Conservation (phyloP, 1,140 invertebrate species). For the Anastrepha obliqua region DNA sequence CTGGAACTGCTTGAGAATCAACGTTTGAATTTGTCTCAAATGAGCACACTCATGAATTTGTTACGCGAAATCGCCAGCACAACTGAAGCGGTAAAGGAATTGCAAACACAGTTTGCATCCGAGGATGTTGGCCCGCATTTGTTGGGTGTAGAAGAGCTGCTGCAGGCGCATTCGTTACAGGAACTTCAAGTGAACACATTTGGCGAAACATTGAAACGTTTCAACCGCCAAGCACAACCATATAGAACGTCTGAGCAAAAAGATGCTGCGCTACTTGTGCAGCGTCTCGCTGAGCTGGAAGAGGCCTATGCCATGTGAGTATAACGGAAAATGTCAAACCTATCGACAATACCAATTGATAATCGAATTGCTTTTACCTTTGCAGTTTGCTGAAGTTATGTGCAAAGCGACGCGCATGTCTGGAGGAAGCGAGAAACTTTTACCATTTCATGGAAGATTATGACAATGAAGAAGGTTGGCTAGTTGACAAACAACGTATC, state of each 20-base stretch:
- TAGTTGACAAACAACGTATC: constrained; percentile 93
- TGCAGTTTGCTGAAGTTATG: constrained; percentile 76
- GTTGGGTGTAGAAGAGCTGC: constrained; percentile 92
- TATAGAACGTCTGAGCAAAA: constrained; percentile 76
- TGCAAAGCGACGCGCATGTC: constrained; percentile 85
- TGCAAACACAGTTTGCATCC: constrained; percentile 88
- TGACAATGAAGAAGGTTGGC: constrained; percentile 94
- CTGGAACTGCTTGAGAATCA: constrained; percentile 91
- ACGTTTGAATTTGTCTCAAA: constrained; percentile 84
- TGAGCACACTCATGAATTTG: constrained; percentile 88
- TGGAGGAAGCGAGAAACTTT: constrained; percentile 94
- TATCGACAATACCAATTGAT: neutral
- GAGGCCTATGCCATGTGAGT: constrained; percentile 81
- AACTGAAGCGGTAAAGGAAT: constrained; percentile 85
- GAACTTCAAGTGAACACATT: constrained; percentile 92
- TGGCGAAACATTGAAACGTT: constrained; percentile 86
- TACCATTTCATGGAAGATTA: constrained; percentile 97
- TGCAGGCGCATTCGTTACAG: constrained; percentile 94
- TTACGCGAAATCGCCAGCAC: constrained; percentile 95
- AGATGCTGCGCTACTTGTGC: constrained; percentile 81
- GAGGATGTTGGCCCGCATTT: constrained; percentile 94
- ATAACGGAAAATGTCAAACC: neutral
- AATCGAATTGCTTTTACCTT: constrained; percentile 53
- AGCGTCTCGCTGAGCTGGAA: constrained; percentile 83
- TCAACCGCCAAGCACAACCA: constrained; percentile 82